phyloP scores from a whole-genome alignment of 2,888 invertebrate species.

The Heliconius charithonia region DNA sequence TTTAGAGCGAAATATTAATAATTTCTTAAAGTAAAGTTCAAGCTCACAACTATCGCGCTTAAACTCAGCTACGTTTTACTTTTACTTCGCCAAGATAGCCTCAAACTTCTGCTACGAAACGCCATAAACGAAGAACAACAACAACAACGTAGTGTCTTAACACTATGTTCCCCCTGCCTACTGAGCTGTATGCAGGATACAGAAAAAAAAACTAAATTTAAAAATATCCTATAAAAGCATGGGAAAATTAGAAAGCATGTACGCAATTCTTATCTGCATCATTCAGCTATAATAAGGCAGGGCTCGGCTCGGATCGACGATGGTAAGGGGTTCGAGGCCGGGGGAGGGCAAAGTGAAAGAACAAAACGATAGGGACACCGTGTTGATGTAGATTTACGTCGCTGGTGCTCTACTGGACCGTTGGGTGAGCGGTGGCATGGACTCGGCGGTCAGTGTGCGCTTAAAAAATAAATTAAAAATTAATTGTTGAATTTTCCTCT shows the following conservation, averaged over 20 bases:
- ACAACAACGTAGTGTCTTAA: neutral
- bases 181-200: neutral
- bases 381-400: constrained; percentile 80
- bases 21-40: too few species aligned
- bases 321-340: constrained; percentile 39
- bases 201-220: neutral
- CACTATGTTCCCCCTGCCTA: neutral
- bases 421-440: constrained; percentile 51
- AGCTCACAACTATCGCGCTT: neutral
- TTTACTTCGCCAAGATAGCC: neutral
- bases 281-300: constrained; percentile 51
- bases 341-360: constrained; percentile 63
- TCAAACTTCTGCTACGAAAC: neutral
- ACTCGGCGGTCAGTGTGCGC: constrained; percentile 39
- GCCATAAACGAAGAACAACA: too few species aligned
- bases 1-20: too few species aligned
- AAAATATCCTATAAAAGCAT: constrained; percentile 13
- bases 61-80: too few species aligned
- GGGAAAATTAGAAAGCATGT: constrained; percentile 24
- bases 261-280: constrained; percentile 31
- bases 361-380: constrained; percentile 75
- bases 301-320: constrained; percentile 12
- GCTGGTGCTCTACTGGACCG: constrained; percentile 78
- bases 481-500: too few species aligned
- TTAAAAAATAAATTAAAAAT: too few species aligned